These are phyloP conservation scores for Sylvilagus bachmani DNA, from an alignment of 2,113 vertebrate genomes.

Conservation along the genomic window DNA sequence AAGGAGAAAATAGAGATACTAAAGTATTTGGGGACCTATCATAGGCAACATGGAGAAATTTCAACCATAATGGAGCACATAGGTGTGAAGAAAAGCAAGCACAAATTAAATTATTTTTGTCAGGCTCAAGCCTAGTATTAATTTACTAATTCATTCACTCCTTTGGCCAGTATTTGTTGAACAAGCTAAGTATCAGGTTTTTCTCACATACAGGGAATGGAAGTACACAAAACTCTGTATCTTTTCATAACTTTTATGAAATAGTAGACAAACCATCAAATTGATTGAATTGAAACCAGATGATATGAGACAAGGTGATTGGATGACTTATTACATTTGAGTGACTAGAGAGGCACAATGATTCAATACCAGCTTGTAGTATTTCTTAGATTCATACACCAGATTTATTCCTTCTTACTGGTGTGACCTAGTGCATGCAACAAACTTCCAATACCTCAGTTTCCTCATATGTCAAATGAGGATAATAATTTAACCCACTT, in stretches of 20 bases:
- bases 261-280: not conserved
- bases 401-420: not conserved
- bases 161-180: slow-evolving; percentile 19
- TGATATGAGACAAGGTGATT: not conserved
- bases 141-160: not conserved
- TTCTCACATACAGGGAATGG: not conserved
- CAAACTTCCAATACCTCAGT: not conserved
- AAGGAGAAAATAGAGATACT: not conserved
- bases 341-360: not conserved
- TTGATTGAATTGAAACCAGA: slow-evolving; percentile 12
- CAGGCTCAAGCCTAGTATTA: not conserved
- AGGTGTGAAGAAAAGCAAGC: not conserved
- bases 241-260: not conserved
- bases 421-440: not conserved
- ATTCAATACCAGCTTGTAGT: not conserved
- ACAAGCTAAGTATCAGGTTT: not conserved
- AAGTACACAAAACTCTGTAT: not conserved
- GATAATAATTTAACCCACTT: not conserved
- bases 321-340: not conserved
- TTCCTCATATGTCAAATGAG: not conserved
- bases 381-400: not conserved
- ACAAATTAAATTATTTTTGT: not conserved
- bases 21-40: not conserved
- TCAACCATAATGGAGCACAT: not conserved
- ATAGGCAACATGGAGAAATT: not conserved